Percentiles rank a stretch among this genome's conserved stretches.
Conservation (phyloP, 1,140 invertebrate genomes). For the Rhynchophorus ferrugineus region DNA sequence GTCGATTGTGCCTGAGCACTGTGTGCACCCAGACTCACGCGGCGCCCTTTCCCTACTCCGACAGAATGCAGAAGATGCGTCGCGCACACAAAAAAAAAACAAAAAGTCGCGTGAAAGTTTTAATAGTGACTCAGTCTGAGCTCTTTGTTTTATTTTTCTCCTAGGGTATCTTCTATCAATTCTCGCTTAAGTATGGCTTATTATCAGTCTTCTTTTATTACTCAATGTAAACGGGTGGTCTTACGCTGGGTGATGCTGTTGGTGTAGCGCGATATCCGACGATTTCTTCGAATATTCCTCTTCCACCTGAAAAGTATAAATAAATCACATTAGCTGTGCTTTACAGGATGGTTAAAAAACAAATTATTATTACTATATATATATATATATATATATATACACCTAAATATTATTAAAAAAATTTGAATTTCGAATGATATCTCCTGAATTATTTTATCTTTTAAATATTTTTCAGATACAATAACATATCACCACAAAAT, state of each 20-base stretch:
- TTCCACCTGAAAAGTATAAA: constrained; percentile 8
- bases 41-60: no score
- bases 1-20: no score
- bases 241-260: constrained; percentile 5
- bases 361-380: no score
- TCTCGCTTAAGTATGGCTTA: constrained; percentile 19
- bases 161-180: not conserved
- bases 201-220: constrained; percentile 12
- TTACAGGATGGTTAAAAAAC: not conserved
- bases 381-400: no score
- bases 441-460: no score
- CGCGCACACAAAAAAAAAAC: not conserved
- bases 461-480: no score
- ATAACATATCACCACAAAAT: no score
- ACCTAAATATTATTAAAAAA: no score
- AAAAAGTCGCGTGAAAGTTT: not conserved
- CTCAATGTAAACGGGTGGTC: constrained; percentile 4
- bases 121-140: constrained; percentile 1
- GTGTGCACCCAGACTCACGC: no score
- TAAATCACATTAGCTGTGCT: not conserved
- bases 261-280: constrained; percentile 2
- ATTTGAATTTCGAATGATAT: no score
- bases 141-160: not conserved
- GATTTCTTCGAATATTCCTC: constrained; percentile 4
- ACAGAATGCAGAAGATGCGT: no score